Evolutionary conservation across 2,113 vertebrate genomes (phyloP).

Genomic region (Copsychus sechellarum): DNA sequence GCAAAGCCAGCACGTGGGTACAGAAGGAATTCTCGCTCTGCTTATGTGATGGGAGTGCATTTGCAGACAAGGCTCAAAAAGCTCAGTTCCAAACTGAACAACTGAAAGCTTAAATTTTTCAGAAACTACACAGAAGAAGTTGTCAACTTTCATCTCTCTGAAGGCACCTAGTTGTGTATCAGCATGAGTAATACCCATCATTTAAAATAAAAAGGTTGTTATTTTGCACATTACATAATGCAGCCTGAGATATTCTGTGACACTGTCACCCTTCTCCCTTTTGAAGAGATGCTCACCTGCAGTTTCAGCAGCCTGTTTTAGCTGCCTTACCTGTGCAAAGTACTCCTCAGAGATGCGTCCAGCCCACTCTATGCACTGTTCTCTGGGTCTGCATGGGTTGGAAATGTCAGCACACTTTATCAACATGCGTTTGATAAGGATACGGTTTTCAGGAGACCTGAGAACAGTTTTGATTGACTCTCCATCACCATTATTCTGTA

Average conservation of each 20-base stretch:
- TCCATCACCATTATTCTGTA: slow-evolving; percentile 77
- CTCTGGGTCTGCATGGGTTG: slow-evolving; percentile 90
- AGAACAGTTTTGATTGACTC: slow-evolving; percentile 84
- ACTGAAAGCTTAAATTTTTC: not conserved
- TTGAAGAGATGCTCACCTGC: not conserved
- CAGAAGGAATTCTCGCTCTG: not conserved
- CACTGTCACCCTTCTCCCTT: not conserved
- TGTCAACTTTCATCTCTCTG: not conserved
- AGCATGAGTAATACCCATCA: not conserved
- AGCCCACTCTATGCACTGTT: slow-evolving; percentile 94
- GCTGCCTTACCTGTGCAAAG: slow-evolving; percentile 88
- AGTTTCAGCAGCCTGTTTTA: not conserved
- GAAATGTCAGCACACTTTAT: slow-evolving; percentile 98
- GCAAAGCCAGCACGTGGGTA: not conserved
- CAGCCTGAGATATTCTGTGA: not conserved
- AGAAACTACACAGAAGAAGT: not conserved
- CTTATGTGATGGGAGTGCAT: not conserved
- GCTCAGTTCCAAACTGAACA: not conserved
- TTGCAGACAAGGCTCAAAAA: not conserved
- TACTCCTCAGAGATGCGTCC: slow-evolving; percentile 98
- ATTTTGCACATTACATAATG: not conserved
- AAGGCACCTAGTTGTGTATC: not conserved
- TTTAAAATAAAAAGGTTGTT: not conserved
- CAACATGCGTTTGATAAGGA: slow-evolving; percentile 94
- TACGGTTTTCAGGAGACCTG: slow-evolving; percentile 89